Conservation (phyloP, 2,797 vertebrate genomes). For the Onychomys arenicola region DNA sequence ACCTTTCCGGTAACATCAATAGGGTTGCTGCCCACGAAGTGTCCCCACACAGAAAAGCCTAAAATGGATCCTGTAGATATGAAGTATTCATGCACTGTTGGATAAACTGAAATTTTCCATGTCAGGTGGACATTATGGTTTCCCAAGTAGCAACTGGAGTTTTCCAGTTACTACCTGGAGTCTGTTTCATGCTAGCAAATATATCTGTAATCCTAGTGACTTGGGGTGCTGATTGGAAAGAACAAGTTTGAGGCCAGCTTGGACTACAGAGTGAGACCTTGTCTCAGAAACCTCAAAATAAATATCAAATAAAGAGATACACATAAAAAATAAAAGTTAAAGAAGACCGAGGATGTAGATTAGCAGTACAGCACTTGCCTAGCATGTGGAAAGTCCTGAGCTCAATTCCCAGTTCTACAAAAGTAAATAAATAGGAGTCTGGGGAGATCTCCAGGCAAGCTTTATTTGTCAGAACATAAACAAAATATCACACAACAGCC, state of each 20-base stretch:
- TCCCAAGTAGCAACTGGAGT: not conserved
- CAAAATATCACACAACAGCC: too few species aligned
- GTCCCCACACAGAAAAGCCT: not conserved
- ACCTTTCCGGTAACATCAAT: not conserved
- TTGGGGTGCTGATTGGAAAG: not conserved
- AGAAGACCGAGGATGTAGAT: not conserved
- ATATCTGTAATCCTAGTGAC: not conserved
- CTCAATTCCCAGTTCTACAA: not conserved
- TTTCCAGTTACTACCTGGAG: not conserved
- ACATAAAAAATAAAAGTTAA: not conserved
- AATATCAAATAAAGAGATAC: not conserved
- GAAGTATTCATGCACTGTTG: not conserved
- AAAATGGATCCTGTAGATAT: not conserved
- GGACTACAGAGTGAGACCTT: not conserved
- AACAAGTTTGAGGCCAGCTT: not conserved
- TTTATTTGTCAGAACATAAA: too few species aligned
- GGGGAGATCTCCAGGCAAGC: not conserved
- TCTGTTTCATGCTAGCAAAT: not conserved
- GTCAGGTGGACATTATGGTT: not conserved
- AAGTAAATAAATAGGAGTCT: not conserved
- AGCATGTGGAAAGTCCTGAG: not conserved
- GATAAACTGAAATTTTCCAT: not conserved
- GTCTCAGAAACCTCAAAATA: not conserved
- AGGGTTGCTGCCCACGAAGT: not conserved
- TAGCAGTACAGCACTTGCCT: not conserved